Evolutionary conservation across 2,888 invertebrate genomes (phyloP).

Genomic region (Lacanobia wlatinum): DNA sequence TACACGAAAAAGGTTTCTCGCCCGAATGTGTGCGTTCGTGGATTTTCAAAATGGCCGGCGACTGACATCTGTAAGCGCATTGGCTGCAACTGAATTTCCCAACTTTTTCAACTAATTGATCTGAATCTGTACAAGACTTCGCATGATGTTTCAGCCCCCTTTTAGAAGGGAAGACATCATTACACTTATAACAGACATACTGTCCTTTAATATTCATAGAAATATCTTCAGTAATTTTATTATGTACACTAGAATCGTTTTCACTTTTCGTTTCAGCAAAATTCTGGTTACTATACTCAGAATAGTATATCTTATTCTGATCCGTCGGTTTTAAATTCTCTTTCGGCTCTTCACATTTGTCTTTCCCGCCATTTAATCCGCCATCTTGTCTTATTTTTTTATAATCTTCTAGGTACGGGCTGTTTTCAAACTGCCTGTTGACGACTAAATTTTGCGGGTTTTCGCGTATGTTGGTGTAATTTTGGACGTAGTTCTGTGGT

Average conservation of each 20-base stretch:
- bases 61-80: slow-evolving; percentile 87
- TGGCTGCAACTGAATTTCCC: slow-evolving; percentile 85
- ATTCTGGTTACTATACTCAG: slow-evolving; percentile 70
- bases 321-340: slow-evolving; percentile 84
- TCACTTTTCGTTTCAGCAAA: slow-evolving; percentile 63
- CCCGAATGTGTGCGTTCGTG: slow-evolving; percentile 88
- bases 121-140: slow-evolving; percentile 74
- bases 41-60: slow-evolving; percentile 88
- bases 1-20: slow-evolving; percentile 87
- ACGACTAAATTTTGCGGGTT: slow-evolving; percentile 87
- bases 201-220: slow-evolving; percentile 84
- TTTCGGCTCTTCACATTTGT: slow-evolving; percentile 81
- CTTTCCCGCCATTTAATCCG: slow-evolving; percentile 67
- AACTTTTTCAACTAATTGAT: slow-evolving; percentile 73
- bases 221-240: slow-evolving; percentile 77
- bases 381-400: slow-evolving; percentile 79
- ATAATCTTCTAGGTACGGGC: slow-evolving; percentile 78
- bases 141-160: slow-evolving; percentile 84
- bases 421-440: slow-evolving; percentile 82
- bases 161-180: slow-evolving; percentile 82
- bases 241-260: slow-evolving; percentile 71
- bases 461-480: slow-evolving; percentile 76
- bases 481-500: slow-evolving; percentile 79
- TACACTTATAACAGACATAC: slow-evolving; percentile 84
- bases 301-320: slow-evolving; percentile 81